Conservation (phyloP, 2,888 invertebrate species). For the Drosophila villosipedis region DNA sequence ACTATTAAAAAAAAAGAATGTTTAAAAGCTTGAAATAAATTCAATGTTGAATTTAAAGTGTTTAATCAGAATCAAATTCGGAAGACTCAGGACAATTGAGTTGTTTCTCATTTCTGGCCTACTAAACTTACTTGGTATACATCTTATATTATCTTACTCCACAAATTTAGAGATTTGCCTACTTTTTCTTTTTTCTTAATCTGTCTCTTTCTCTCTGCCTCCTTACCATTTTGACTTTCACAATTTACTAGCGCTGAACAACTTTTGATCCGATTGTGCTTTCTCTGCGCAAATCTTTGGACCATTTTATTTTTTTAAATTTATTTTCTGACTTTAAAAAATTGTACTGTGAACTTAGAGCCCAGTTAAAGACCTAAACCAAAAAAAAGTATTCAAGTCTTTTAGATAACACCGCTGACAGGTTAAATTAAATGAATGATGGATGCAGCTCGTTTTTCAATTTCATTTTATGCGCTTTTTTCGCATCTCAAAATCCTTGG, state of each 20-base stretch:
- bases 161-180: not conserved
- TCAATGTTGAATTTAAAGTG: not conserved
- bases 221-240: not conserved
- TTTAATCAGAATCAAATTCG: not conserved
- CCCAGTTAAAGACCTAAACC: not conserved
- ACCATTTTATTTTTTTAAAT: not conserved
- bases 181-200: not conserved
- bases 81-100: not conserved
- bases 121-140: not conserved
- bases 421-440: constrained; percentile 11
- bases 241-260: not conserved
- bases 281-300: not conserved
- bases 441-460: constrained; percentile 33
- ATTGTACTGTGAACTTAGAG: not conserved
- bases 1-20: accelerated
- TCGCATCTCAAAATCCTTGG: not conserved
- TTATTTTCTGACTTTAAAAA: not conserved
- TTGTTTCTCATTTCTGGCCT: not conserved
- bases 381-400: too few relatives aligned
- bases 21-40: too few relatives aligned
- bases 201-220: not conserved
- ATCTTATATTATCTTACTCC: not conserved
- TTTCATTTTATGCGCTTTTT: constrained; percentile 36
- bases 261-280: not conserved
- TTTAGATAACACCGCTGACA: not conserved